phyloP scores from a whole-genome alignment of 2,113 vertebrate genomes.

The Labeo rohita region DNA sequence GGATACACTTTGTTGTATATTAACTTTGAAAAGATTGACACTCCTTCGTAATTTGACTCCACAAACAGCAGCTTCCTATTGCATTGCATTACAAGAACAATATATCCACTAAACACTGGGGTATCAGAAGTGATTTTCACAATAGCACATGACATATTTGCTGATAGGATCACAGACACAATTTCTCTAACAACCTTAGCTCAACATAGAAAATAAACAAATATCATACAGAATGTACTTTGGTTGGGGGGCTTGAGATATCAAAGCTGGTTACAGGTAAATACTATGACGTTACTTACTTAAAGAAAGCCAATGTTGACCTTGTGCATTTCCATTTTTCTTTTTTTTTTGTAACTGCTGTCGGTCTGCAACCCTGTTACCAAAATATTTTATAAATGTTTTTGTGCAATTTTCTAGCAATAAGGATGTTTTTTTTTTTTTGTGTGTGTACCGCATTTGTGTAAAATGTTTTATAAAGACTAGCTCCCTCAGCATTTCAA shows the following conservation, averaged over 20 bases:
- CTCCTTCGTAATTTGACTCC: slow-evolving; percentile 3
- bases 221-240: background rate
- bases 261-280: background rate
- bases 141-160: background rate
- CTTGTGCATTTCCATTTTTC: background rate
- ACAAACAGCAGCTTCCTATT: background rate
- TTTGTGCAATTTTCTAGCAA: background rate
- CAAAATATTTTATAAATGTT: background rate
- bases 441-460: background rate
- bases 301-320: background rate
- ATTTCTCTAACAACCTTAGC: background rate
- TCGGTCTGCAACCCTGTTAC: background rate
- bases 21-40: background rate
- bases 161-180: background rate
- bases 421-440: background rate
- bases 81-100: slow-evolving; percentile 7
- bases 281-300: background rate
- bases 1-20: background rate
- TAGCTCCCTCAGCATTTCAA: slow-evolving; percentile 53
- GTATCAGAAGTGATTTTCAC: slow-evolving; percentile 3
- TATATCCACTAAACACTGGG: background rate
- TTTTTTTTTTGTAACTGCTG: background rate
- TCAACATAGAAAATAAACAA: background rate
- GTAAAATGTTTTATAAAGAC: background rate
- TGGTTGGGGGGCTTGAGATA: background rate